Base-by-base conservation (phyloP, 2,113 vertebrate species). In the Picathartes gymnocephalus region DNA sequence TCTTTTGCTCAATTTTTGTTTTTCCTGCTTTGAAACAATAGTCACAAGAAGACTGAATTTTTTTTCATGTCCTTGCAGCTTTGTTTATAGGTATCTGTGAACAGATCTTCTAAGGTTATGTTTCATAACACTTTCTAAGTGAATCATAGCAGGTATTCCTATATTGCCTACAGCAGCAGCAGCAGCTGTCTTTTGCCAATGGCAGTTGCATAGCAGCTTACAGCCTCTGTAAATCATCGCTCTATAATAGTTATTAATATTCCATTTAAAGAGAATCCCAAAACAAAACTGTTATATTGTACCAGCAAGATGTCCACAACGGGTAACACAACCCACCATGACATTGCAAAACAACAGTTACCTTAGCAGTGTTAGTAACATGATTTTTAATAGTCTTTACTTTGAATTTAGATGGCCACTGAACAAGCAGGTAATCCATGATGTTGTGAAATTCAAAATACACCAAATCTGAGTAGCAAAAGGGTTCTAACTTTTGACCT, bases 101-200 rank as follows among this genome's bases (percentile, higher is more conserved):
- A 92, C 2, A 83, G 31, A 78, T 66, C 91, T 91, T 91, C 68
- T 76, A 91, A 95, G 27, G 56, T 70, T 93, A 84, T 56, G 60
- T 83, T 96, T 96, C 80, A 72, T 31, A 93, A 87, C 73, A 62
- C 73, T 90, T 91, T 82, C 16, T 73, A 91, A 86, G 71, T 87
- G 90, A 93, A 93, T 90, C 74, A 91, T 58, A 94, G 79, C 23
- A 80, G 90, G 71, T 86, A 93, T 77, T 78, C 93, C 94, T 73
- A 88, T 42, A 94, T 58, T 94, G 74, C 94, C 94, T 90, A 77
- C 45, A 92, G 95, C 84, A 90, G 42, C n/a, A 91, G 77, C 35
- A 91, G 77, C 48, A 87, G 40, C 5, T 69, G 42, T 51, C 74
- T 91, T 91, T 88, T 82, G 66, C 54, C 79, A 90, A 7, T 58